Evolutionary conservation across 2,888 invertebrate species (phyloP), one percentile per base, ranked within the genome.

Genomic region (Shargacucullia verbasci): DNA sequence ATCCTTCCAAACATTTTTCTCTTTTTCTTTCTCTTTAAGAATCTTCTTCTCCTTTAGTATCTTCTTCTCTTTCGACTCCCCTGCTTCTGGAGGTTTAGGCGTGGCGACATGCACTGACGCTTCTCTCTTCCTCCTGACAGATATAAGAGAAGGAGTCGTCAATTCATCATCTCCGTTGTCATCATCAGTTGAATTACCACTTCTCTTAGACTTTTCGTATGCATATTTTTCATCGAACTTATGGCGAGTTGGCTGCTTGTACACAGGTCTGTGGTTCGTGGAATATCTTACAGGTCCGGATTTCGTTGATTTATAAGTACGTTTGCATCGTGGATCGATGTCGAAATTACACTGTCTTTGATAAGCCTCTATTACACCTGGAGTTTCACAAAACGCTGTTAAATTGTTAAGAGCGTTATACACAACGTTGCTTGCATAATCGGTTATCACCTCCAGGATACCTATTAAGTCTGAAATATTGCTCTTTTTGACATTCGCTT

Each of bases 261-360:
- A 70, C 63, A 0, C 44, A 6, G 90, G 90, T 52, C 86, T 72
- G 14, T 88, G 84, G 7, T 88, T 73, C 0, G 90, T 89, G 0
- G 82, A 84, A 63, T 83, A 54, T 4, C 12, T 60, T 0, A 85
- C 79, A 0, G 41, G 4, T 0, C 88, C 86, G 0, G 71, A 72
- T 58, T 84, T 85, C 0, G 89, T 89, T 0, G 87, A 84, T 33
- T 52, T 79, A 15, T 73, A 85, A 0, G 33, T 43, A 4, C 41
- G 20, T 0, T 59, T 59, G 37, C 85, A 85, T 49, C 78, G 20
- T 2, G 20, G 64, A 0, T 62, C 39, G 0, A 54, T 46, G 0
- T 43, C 59, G 0, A 29, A 63, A 11, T 34, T 43, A 14, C 59
- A 78, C 0, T 55, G 25, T 0, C 57, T 40, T 34, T 83, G 79